phyloP scores from a whole-genome alignment of 1,140 invertebrate genomes.

The Pseudobourletiella spinata region DNA sequence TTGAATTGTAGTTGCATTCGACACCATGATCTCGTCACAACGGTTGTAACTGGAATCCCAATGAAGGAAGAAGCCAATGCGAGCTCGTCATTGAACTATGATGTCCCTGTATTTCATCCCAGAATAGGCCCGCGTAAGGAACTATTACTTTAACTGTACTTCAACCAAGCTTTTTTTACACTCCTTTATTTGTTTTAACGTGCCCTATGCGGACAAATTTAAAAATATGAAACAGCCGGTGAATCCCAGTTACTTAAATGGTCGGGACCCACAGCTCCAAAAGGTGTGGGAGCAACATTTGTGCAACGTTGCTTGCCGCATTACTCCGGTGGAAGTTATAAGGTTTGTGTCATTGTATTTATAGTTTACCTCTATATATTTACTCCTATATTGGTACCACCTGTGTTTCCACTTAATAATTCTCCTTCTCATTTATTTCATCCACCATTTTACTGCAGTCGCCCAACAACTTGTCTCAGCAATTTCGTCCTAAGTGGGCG shows the following conservation, averaged over 20 bases:
- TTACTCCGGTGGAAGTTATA: conserved; percentile 93
- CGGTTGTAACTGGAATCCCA: conserved; percentile 93
- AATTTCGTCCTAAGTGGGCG: conserved; percentile 90
- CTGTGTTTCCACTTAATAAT: no score
- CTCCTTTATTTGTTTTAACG: no score
- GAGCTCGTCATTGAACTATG: conserved; percentile 93
- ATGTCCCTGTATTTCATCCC: conserved; percentile 90
- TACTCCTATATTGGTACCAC: no score
- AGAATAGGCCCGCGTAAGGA: conserved; percentile 15
- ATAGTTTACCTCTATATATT: background rate
- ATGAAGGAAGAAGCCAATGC: conserved; percentile 99
- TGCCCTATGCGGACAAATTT: no score
- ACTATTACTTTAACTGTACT: no score
- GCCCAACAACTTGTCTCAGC: conserved; percentile 90
- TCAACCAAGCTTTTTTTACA: no score
- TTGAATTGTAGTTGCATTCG: conserved; percentile 21
- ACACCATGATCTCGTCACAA: conserved; percentile 87
- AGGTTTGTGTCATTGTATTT: conserved; percentile 41
- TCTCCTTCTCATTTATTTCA: no score
- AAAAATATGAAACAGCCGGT: no score
- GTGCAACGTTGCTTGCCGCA: conserved; percentile 72
- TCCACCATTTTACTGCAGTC: conserved; percentile 45
- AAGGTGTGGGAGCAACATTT: conserved; percentile 48
- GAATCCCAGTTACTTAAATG: conserved; percentile 26
- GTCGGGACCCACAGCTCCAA: conserved; percentile 39